Conservation (phyloP, 2,113 vertebrate species). For the Hippoglossus stenolepis region DNA sequence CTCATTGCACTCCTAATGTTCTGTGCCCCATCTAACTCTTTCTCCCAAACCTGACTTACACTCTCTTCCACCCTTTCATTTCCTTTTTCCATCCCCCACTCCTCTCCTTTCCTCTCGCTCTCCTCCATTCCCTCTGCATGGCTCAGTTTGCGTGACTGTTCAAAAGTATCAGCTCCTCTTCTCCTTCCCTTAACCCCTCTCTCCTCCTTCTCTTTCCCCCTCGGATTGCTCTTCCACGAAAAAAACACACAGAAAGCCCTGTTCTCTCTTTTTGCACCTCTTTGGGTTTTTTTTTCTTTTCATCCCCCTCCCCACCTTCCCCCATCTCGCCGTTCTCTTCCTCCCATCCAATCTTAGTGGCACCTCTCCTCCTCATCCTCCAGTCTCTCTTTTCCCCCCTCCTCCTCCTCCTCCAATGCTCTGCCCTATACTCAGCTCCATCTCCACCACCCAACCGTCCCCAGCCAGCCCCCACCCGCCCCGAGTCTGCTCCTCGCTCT, state of each 20-base stretch:
- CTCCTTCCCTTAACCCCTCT: constrained; percentile 65
- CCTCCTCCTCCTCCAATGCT: constrained; percentile 10
- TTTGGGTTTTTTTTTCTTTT: constrained; percentile 53
- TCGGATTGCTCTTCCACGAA: constrained; percentile 67
- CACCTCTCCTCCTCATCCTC: constrained; percentile 46
- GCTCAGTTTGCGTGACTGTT: constrained; percentile 70
- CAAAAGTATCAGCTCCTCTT: constrained; percentile 62
- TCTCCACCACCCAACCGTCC: constrained; percentile 9
- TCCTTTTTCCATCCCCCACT: constrained; percentile 1
- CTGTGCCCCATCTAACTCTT: constrained; percentile 73
- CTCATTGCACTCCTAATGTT: constrained; percentile 81
- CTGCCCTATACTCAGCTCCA: constrained; percentile 30
- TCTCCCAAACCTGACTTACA: constrained; percentile 56
- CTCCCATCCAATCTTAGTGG: constrained; percentile 58
- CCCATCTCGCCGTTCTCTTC: constrained; percentile 4
- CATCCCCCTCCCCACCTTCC: not conserved
- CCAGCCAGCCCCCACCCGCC: constrained; percentile 1
- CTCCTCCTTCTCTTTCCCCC: constrained; percentile 51
- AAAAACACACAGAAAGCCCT: constrained; percentile 74
- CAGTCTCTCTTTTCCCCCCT: constrained; percentile 27
- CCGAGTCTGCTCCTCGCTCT: constrained; percentile 53
- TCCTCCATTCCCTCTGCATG: constrained; percentile 16
- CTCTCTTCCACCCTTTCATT: constrained; percentile 53
- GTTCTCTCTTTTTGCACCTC: constrained; percentile 79
- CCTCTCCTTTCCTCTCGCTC: not conserved